phyloP scores from a whole-genome alignment of 2,888 invertebrate species.

The Entomobrya multifasciata region DNA sequence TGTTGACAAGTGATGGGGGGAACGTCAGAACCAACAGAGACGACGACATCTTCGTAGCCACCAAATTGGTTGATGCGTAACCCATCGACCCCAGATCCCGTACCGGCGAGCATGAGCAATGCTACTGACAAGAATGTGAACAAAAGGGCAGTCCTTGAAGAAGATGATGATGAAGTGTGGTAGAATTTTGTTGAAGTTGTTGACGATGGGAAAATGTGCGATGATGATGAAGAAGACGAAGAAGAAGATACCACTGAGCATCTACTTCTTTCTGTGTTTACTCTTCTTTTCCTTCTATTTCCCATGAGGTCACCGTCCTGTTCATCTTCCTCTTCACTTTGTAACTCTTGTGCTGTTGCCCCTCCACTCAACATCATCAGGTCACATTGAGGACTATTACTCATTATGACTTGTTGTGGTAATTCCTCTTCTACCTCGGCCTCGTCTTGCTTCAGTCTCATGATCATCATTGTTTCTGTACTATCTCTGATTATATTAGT shows the following conservation, averaged over 20 bases:
- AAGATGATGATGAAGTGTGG: constrained; percentile 38
- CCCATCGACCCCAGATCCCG: constrained; percentile 56
- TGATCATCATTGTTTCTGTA: constrained; percentile 36
- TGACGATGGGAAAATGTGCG: constrained; percentile 48
- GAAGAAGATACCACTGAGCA: constrained; percentile 42
- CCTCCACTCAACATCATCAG: constrained; percentile 55
- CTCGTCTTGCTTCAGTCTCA: constrained; percentile 33
- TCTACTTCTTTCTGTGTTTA: constrained; percentile 10
- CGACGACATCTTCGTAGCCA: constrained; percentile 78
- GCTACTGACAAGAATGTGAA: constrained; percentile 58
- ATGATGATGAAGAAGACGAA: constrained; percentile 42
- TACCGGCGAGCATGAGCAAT: constrained; percentile 34
- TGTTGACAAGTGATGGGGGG: constrained; percentile 78
- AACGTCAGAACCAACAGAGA: constrained; percentile 76
- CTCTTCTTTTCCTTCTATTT: constrained; percentile 58
- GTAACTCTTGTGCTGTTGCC: constrained; percentile 22
- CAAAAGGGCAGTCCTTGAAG: constrained; percentile 59
- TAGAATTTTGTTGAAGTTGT: not conserved
- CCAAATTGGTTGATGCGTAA: constrained; percentile 75
- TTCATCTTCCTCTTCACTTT: constrained; percentile 24
- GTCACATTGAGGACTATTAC: constrained; percentile 70
- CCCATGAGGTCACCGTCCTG: constrained; percentile 67
- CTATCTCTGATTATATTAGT: not conserved
- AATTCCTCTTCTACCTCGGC: not conserved
- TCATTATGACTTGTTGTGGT: constrained; percentile 62